A percentile compares a stretch with the other conserved stretches of the same genome.
These are phyloP conservation scores for Aleiodes sp. DNA, from an alignment of 1,140 invertebrate species.

Conservation along the genomic window DNA sequence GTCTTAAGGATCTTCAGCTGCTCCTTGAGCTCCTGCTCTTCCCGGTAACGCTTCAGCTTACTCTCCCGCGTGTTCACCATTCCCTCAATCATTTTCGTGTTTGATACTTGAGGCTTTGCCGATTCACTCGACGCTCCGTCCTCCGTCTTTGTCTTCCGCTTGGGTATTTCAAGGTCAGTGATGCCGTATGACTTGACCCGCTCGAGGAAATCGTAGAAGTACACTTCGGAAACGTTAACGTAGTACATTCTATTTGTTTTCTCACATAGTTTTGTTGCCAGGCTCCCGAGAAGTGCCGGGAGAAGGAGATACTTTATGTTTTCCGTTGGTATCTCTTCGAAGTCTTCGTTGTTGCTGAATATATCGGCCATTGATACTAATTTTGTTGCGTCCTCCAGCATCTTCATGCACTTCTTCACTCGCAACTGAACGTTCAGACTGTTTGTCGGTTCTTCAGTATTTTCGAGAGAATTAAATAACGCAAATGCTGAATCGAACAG, in stretches of 20 bases:
- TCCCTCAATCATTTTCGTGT: conserved; percentile 53
- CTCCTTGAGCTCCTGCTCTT: conserved; percentile 81
- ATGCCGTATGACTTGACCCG: conserved; percentile 82
- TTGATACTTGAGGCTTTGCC: conserved; percentile 36
- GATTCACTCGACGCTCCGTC: conserved; percentile 4
- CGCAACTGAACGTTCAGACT: conserved; percentile 72
- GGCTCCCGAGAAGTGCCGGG: conserved; percentile 82
- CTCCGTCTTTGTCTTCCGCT: neutral
- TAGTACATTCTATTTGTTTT: conserved; percentile 73
- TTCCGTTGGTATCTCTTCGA: conserved; percentile 87
- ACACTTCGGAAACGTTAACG: conserved; percentile 79
- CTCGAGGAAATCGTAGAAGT: conserved; percentile 86
- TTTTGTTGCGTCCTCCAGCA: conserved; percentile 81
- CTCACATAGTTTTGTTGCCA: conserved; percentile 75
- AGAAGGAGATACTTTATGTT: conserved; percentile 86
- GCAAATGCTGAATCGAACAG: conserved; percentile 72
- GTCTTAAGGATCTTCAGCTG: conserved; percentile 74
- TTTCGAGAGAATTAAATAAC: conserved; percentile 68
- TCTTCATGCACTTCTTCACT: conserved; percentile 75
- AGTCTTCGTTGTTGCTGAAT: conserved; percentile 88
- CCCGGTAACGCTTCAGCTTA: conserved; percentile 83
- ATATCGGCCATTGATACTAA: conserved; percentile 81
- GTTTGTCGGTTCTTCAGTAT: conserved; percentile 70
- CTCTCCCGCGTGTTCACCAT: conserved; percentile 69
- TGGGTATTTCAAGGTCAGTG: conserved; percentile 70